Evolutionary conservation across 1,140 invertebrate genomes (phyloP), one percentile per base, ranked within the genome.

Genomic region (Drosophila sucinea): DNA sequence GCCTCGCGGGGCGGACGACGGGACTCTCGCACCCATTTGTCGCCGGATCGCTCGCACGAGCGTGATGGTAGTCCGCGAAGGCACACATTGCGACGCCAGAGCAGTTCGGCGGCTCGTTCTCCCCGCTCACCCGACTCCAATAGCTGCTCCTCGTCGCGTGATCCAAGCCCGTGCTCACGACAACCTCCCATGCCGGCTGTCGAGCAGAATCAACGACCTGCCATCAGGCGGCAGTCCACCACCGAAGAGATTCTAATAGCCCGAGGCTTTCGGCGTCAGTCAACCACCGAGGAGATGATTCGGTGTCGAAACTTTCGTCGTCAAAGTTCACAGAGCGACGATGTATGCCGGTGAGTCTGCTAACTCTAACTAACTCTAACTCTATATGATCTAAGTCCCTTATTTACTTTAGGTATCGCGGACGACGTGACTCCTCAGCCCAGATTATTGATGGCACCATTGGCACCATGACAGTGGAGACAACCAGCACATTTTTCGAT

Each of bases 391-490:
- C 0, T 1, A 11, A 35, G 7, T 35, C 7, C 8, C 33, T 8
- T 8, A 2, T 35, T 2, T 7, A 2, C 1, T 2, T 11, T 40
- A 92, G 90, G 3, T 96, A 95, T 78, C 94, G 96, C 30, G 97
- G 97, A 3, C 93, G 97, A 3, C 93, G 97, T 27, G 97, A 98
- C 90, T 98, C 97, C 1, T 96, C 96, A 10, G 96, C 97, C 1
- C 97, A 98, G 93, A 98, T 98, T 78, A 96, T 96, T 27, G 97
- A 98, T 83, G 97, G 97, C 4, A 98, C 97, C n/a, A 95, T 98
- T 63, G 96, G 96, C 5, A 96, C 97, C 11, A 98, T 98, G 97
- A 97, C 97, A 0, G 96, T 98, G 3, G 97, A 98, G 91, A 98
- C 97, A 1, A 97, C 97, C 1, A 97, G 96, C 90, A 97, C 97